phyloP scores from a whole-genome alignment of 2,888 invertebrate genomes.

The Caradrina clavipalpis region DNA sequence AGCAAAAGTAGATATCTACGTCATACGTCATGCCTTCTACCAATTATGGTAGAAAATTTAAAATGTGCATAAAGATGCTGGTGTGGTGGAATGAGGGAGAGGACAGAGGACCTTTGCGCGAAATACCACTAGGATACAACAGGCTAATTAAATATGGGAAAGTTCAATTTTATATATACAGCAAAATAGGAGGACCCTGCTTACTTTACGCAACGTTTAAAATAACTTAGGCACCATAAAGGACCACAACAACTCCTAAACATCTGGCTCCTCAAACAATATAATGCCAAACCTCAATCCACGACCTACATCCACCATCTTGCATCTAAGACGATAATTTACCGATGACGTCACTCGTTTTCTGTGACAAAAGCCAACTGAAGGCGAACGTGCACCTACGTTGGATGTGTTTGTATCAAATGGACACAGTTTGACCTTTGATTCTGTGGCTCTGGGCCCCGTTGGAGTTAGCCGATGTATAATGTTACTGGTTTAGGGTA shows the following conservation, averaged over 20 bases:
- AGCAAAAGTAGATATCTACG: too few species aligned
- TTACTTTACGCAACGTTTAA: neutral
- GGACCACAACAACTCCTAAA: conserved; percentile 26
- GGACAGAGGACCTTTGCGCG: too few species aligned
- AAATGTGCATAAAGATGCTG: too few species aligned
- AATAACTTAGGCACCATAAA: neutral
- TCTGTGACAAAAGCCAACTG: conserved; percentile 52
- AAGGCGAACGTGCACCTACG: conserved; percentile 54
- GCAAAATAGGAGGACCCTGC: too few species aligned
- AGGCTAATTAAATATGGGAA: too few species aligned
- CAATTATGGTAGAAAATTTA: too few species aligned
- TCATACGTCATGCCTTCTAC: too few species aligned
- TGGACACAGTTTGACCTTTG: conserved; percentile 54
- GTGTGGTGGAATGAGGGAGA: too few species aligned
- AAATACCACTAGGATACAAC: too few species aligned
- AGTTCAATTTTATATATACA: too few species aligned
- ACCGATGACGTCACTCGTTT: conserved; percentile 51
- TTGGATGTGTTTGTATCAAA: conserved; percentile 58
- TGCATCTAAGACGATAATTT: conserved; percentile 28
- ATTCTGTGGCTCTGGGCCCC: conserved; percentile 44
- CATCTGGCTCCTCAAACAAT: conserved; percentile 42
- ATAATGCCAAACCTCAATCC: conserved; percentile 39
- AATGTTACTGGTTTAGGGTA: conserved; percentile 48
- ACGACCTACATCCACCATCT: conserved; percentile 39
- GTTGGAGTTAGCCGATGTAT: conserved; percentile 38